A percentile compares a stretch with the other conserved stretches of the same genome.
Conservation (phyloP, 2,888 invertebrate genomes). For the Ophion ventricosus region DNA sequence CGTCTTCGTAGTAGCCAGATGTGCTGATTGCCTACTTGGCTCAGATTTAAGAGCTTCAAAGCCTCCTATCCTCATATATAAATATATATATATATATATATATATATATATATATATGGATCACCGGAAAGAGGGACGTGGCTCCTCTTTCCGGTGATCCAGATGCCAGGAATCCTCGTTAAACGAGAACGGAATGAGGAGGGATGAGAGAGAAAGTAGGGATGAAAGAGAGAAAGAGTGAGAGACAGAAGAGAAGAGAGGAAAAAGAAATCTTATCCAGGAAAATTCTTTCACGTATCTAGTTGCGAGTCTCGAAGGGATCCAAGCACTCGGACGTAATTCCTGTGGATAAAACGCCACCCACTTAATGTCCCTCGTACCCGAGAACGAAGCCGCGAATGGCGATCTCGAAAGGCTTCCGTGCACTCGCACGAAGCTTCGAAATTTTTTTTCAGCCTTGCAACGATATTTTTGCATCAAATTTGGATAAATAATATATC, state of each 20-base stretch:
- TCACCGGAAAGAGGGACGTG: conserved; percentile 67
- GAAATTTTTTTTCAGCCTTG: too few species aligned
- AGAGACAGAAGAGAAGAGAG: too few species aligned
- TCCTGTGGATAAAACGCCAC: conserved; percentile 10
- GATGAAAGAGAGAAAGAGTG: conserved; percentile 27
- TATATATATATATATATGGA: background rate
- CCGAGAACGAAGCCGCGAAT: background rate
- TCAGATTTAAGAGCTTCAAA: too few species aligned
- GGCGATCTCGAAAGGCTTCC: too few species aligned
- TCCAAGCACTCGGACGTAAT: conserved; percentile 69
- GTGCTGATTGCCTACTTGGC: too few species aligned
- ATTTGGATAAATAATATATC: background rate
- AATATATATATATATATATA: background rate
- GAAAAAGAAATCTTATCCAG: conserved; percentile 68
- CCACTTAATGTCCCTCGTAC: conserved; percentile 10
- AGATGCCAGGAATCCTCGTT: conserved; percentile 75
- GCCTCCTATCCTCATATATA: conserved; percentile 22
- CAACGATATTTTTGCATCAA: too few species aligned
- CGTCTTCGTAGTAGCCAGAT: too few species aligned
- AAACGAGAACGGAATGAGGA: conserved; percentile 60
- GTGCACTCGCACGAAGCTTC: too few species aligned
- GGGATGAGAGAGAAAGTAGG: conserved; percentile 22
- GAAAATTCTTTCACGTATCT: conserved; percentile 73
- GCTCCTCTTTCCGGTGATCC: conserved; percentile 50
- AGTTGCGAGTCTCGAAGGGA: conserved; percentile 64